A percentile compares a stretch with the other conserved stretches of the same genome.
phyloP scores from a whole-genome alignment of 1,140 invertebrate genomes.

The Antheraea mylitta region DNA sequence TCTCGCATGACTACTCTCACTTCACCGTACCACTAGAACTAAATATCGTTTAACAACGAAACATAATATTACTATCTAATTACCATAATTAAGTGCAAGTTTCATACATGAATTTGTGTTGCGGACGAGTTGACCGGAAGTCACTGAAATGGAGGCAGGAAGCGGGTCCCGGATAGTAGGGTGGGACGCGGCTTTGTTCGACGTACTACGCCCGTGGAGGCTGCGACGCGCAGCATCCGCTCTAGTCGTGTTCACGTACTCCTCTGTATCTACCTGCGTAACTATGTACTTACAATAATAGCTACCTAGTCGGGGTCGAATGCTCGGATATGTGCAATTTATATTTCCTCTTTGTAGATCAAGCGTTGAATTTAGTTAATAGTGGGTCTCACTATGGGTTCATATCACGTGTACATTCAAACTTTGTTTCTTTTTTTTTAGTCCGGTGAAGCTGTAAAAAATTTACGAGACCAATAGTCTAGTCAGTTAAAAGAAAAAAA shows the following conservation, averaged over 20 bases:
- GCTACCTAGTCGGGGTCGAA: neutral
- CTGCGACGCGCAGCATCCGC: constrained; percentile 72
- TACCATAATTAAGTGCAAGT: constrained; percentile 41
- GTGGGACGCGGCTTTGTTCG: constrained; percentile 61
- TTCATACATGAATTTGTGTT: constrained; percentile 49
- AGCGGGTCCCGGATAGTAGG: constrained; percentile 34
- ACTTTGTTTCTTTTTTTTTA: neutral
- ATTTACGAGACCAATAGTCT: no score
- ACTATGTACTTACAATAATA: neutral
- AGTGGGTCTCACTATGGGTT: neutral
- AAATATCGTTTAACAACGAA: constrained; percentile 1
- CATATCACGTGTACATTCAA: neutral
- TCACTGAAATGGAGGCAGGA: constrained; percentile 41
- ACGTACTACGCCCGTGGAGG: constrained; percentile 63
- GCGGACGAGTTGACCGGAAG: constrained; percentile 32
- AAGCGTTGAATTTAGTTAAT: neutral
- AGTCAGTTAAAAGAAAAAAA: no score
- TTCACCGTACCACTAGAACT: constrained; percentile 32
- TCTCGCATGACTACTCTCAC: constrained; percentile 19
- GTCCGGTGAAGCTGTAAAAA: no score
- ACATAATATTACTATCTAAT: neutral
- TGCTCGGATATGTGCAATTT: neutral
- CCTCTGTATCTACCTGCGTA: constrained; percentile 10
- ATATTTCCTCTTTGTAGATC: neutral
- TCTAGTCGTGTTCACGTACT: constrained; percentile 41